phyloP scores from a whole-genome alignment of 2,113 vertebrate genomes.

The Brachypteracias leptosomus region DNA sequence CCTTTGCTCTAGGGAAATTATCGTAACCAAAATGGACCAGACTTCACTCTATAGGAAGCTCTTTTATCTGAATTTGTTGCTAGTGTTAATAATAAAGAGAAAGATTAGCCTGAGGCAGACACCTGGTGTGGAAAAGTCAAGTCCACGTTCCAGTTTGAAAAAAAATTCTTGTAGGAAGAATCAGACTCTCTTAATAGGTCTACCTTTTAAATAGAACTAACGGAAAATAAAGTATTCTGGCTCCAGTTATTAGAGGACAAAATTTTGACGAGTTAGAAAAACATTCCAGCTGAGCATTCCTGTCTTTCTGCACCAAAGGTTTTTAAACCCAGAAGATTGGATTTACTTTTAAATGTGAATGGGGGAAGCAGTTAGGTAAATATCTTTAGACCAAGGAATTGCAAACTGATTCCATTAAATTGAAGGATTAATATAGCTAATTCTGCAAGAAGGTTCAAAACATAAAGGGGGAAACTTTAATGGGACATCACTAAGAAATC shows the following conservation, averaged over 20 bases:
- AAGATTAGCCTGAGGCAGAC: neutral
- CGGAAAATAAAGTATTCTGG: neutral
- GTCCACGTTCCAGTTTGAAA: neutral
- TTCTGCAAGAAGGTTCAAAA: neutral
- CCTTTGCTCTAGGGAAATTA: neutral
- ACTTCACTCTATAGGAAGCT: neutral
- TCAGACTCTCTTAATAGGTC: neutral
- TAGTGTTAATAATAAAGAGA: neutral
- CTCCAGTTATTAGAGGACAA: neutral
- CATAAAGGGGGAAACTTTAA: neutral
- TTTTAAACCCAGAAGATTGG: neutral
- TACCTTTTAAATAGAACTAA: neutral
- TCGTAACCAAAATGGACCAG: neutral
- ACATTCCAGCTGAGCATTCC: neutral
- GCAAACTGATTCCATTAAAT: neutral
- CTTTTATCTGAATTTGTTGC: neutral
- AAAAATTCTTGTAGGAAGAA: neutral
- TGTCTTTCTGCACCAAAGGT: neutral
- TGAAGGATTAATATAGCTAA: neutral
- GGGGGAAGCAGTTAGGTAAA: neutral
- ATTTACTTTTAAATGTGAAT: neutral
- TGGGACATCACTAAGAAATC: rapidly evolving
- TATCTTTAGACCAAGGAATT: neutral
- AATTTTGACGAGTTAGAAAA: neutral
- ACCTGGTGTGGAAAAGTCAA: neutral